Conservation (phyloP, 2,888 invertebrate genomes). For the Ypsolopha scabrella region DNA sequence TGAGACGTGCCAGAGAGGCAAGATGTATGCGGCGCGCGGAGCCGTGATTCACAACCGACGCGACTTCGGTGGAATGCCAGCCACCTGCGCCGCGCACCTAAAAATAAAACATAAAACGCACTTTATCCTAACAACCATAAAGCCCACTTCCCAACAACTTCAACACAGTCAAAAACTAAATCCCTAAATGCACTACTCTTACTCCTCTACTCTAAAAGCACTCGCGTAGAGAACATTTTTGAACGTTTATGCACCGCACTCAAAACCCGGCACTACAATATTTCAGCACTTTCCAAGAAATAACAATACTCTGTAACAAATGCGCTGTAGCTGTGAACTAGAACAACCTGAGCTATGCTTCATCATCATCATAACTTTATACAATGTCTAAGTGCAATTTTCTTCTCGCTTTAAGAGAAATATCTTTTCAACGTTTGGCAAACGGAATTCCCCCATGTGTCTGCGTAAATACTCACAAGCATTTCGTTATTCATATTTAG, state of each 20-base stretch:
- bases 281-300: conserved; percentile 59
- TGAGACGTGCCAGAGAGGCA: conserved; percentile 42
- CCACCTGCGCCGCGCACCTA: conserved; percentile 40
- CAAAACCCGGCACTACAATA: conserved; percentile 44
- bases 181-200: conserved; percentile 30
- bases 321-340: conserved; percentile 47
- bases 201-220: conserved; percentile 18
- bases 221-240: conserved; percentile 42
- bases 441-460: not conserved
- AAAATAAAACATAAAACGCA: conserved; percentile 15
- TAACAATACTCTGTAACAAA: conserved; percentile 53
- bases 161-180: conserved; percentile 28
- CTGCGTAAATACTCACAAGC: not conserved
- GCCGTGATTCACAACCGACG: conserved; percentile 50
- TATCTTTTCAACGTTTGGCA: not conserved
- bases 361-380: conserved; percentile 38
- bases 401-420: not conserved
- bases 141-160: conserved; percentile 16
- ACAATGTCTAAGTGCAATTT: conserved; percentile 16
- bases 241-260: conserved; percentile 28
- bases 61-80: conserved; percentile 27
- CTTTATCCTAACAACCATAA: conserved; percentile 17
- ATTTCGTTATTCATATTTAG: not conserved
- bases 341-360: conserved; percentile 39
- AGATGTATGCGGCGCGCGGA: conserved; percentile 54